phyloP scores from a whole-genome alignment of 2,797 vertebrate species.

The Halcyon smyrnensis region DNA sequence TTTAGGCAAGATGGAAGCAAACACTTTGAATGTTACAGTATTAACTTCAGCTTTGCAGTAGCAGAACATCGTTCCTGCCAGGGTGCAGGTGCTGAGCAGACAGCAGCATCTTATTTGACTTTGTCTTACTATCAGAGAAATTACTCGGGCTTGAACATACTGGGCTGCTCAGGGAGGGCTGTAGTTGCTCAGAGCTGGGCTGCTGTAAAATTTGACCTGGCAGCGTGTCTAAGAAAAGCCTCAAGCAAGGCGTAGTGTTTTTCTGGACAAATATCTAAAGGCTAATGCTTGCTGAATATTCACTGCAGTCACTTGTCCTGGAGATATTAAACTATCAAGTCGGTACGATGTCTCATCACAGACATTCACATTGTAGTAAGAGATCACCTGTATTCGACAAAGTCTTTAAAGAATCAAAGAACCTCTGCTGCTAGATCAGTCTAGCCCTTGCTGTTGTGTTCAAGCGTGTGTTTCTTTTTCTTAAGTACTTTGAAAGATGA shows the following conservation, averaged over 20 bases:
- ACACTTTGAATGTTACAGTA: not conserved
- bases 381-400: fast-evolving
- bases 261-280: not conserved
- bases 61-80: not conserved
- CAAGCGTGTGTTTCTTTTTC: not conserved
- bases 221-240: not conserved
- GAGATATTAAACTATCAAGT: not conserved
- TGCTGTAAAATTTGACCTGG: not conserved
- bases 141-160: not conserved
- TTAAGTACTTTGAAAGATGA: not conserved
- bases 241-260: not conserved
- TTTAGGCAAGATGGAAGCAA: constrained; percentile 9
- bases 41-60: not conserved
- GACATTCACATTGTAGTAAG: not conserved
- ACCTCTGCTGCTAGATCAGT: not conserved
- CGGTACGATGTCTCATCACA: not conserved
- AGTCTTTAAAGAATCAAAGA: not conserved
- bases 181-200: not conserved
- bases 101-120: not conserved
- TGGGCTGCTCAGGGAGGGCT: not conserved
- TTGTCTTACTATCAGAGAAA: not conserved
- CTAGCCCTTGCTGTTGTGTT: not conserved
- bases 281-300: not conserved
- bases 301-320: not conserved
- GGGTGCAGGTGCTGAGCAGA: not conserved